A percentile compares a stretch with the other conserved stretches of the same genome.
Conservation (phyloP, 2,888 invertebrate species). For the Zygothrica quintamaculata region DNA sequence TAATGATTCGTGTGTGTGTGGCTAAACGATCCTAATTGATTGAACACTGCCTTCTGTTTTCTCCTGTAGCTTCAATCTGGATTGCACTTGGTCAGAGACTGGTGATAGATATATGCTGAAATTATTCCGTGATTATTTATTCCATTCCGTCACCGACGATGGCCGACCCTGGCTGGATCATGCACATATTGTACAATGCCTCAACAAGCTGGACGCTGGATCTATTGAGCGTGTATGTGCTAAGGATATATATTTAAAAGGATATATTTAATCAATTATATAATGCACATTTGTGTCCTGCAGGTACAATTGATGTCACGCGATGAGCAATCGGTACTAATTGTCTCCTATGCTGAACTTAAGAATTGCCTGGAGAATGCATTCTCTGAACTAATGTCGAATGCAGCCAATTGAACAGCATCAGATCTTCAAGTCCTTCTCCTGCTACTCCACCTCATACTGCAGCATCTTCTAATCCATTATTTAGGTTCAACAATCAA, state of each 20-base stretch:
- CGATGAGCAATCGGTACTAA: constrained; percentile 97
- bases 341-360: constrained; percentile 97
- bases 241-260: constrained; percentile 6
- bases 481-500: too few relatives aligned
- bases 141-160: constrained; percentile 97
- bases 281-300: constrained; percentile 19
- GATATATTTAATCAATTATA: too few relatives aligned
- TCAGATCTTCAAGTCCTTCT: constrained; percentile 40
- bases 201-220: constrained; percentile 96
- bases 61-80: constrained; percentile 91
- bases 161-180: constrained; percentile 98
- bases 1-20: too few relatives aligned
- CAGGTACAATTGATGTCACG: constrained; percentile 97
- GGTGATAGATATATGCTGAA: constrained; percentile 99
- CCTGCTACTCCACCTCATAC: too few relatives aligned
- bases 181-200: constrained; percentile 96
- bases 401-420: constrained; percentile 80
- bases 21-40: too few relatives aligned
- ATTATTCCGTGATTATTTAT: constrained; percentile 98
- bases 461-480: too few relatives aligned
- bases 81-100: constrained; percentile 98
- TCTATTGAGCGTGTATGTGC: constrained; percentile 91
- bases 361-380: constrained; percentile 97
- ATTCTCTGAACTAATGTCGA: constrained; percentile 90
- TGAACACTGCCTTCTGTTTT: too few relatives aligned